Conservation (phyloP, 2,888 invertebrate species). For the Theretra japonica region DNA sequence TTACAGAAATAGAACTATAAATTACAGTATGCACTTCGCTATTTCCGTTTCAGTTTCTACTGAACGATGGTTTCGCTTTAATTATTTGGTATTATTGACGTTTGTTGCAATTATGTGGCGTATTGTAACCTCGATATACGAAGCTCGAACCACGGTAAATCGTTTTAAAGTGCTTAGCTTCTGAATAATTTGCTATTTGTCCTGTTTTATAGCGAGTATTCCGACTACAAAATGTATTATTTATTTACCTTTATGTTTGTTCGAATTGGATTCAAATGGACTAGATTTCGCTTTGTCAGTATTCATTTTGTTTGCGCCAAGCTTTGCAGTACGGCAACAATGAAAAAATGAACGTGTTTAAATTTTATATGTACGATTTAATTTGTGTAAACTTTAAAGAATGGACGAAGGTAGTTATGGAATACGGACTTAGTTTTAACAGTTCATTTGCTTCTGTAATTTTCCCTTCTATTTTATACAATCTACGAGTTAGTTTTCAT, state of each 20-base stretch:
- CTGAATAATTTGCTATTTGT: conserved; percentile 33
- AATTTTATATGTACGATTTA: not conserved
- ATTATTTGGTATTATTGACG: conserved; percentile 42
- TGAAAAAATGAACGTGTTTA: not conserved
- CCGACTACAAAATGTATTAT: conserved; percentile 25
- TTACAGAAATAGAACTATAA: conserved; percentile 11
- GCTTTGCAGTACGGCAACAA: not conserved
- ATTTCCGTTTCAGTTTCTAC: conserved; percentile 35
- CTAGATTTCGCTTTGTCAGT: conserved; percentile 3
- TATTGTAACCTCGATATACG: conserved; percentile 39
- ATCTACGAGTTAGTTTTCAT: too few relatives aligned
- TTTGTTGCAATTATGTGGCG: conserved; percentile 44
- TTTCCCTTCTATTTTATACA: too few relatives aligned
- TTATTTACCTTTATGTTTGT: conserved; percentile 26
- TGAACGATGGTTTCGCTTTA: conserved; percentile 38
- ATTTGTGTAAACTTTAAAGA: not conserved
- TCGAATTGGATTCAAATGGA: conserved; percentile 11
- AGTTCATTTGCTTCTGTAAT: too few relatives aligned
- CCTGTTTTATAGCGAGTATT: conserved; percentile 17
- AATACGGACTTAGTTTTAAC: too few relatives aligned
- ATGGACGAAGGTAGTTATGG: too few relatives aligned
- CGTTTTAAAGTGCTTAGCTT: conserved; percentile 31
- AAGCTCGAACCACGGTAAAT: conserved; percentile 28
- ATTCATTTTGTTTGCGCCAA: not conserved
- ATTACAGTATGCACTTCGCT: conserved; percentile 13